A percentile compares a stretch with the other conserved stretches of the same genome.
Conservation (phyloP, 35 echinoderm and acorn worm genomes). For the Heliocidaris tuberculata region DNA sequence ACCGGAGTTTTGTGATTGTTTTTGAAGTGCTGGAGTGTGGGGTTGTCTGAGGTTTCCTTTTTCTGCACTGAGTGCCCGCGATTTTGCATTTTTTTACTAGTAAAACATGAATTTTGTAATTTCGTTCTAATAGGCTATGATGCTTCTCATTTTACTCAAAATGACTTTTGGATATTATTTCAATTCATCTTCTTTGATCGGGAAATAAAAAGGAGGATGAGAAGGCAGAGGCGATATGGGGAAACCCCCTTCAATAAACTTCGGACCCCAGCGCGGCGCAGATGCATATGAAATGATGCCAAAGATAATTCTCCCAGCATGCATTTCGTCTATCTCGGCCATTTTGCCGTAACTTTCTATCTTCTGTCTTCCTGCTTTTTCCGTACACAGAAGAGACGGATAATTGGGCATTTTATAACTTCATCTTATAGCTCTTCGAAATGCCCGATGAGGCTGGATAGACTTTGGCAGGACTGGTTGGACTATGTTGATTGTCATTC, state of each 20-base stretch:
- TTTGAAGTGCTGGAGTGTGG: too few relatives aligned
- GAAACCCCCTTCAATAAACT: not conserved
- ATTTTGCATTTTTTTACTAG: too few relatives aligned
- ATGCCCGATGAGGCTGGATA: conserved; percentile 14
- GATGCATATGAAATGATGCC: not conserved
- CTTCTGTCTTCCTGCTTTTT: conserved; percentile 26
- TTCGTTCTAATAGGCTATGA: too few relatives aligned
- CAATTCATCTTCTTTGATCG: too few relatives aligned
- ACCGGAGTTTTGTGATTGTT: too few relatives aligned
- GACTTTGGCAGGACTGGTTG: conserved; percentile 4
- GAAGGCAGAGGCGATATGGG: not conserved
- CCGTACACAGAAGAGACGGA: not conserved
- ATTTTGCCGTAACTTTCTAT: conserved; percentile 17
- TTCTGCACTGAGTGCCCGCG: too few relatives aligned
- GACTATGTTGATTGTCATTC: not conserved
- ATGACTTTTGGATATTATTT: too few relatives aligned
- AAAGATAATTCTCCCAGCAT: conserved; percentile 4
- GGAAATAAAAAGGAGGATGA: not conserved
- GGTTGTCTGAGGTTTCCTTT: too few relatives aligned
- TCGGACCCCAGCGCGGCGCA: not conserved
- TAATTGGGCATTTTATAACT: not conserved
- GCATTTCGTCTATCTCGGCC: conserved; percentile 23
- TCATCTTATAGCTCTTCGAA: not conserved
- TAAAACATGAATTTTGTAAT: too few relatives aligned
- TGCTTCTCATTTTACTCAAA: too few relatives aligned